Evolutionary conservation across 2,797 vertebrate genomes (phyloP), one percentile per base, ranked within the genome.

Genomic region (Caiman crocodilus): DNA sequence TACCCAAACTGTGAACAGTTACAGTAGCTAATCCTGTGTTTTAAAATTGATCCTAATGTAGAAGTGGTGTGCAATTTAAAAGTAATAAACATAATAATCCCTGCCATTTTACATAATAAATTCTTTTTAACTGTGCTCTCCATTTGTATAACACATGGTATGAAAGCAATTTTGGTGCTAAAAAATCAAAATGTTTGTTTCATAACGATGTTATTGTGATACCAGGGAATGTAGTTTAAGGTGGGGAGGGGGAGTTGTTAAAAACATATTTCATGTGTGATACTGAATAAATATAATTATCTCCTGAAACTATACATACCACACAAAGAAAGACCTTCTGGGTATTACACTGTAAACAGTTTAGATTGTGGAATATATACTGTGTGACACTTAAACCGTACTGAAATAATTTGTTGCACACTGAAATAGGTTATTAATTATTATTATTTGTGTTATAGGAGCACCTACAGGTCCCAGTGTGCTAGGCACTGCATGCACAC

Each of bases 21-120:
- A 94, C 55, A 79, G 4, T 67, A 94, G 92, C 89, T 96, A 96
- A 94, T 96, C 93, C 93, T 92, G 65, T 94, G 78, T 85, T 97
- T 95, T 96, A 96, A 97, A 97, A 97, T 89, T 90, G 94, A 92
- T 92, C 96, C 94, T 91, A 94, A 94, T 95, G 95, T 96, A 96
- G 96, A 91, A 96, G 91, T 85, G 90, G 87, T 93, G 92, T 87
- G 92, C 82, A 96, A 94, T 96, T 96, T 95, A 92, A 95, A 95
- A 94, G 89, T 92, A 94, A 96, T 95, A 94, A 97, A 96, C 92
- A 89, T 94, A 79, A 96, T 94, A 93, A 96, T 92, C 90, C 82
- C 76, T 90, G 81, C 82, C 91, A 89, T 94, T 97, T 96, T 96
- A 84, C 94, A 94, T 93, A 94, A 96, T 93, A 96, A 96, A 96